Conservation (phyloP, 2,113 vertebrate species). For the Saccopteryx leptura region DNA sequence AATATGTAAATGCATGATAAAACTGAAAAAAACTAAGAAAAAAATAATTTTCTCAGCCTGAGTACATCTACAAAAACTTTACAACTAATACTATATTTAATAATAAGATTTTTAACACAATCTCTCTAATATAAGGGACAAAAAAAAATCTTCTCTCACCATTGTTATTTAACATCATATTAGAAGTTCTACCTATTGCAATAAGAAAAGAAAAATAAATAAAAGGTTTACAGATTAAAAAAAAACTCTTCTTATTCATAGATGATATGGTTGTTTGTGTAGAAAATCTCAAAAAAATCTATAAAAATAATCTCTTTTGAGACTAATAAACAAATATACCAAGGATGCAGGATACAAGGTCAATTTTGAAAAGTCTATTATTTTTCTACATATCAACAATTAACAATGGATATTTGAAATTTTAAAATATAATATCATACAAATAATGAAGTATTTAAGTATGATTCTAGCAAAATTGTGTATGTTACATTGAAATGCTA, state of each 20-base stretch:
- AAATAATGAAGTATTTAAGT: not conserved
- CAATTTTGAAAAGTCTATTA: not conserved
- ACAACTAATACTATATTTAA: not conserved
- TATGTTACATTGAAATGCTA: not conserved
- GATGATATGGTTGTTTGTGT: not conserved
- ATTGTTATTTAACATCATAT: not conserved
- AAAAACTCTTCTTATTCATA: not conserved
- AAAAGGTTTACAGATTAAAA: not conserved
- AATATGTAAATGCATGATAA: not conserved
- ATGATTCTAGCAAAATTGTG: not conserved
- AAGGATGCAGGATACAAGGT: too few relatives aligned
- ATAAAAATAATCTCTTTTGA: not conserved
- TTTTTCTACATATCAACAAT: not conserved
- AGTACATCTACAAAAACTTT: not conserved
- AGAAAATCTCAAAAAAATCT: not conserved
- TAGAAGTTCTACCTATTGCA: not conserved
- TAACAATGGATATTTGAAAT: not conserved
- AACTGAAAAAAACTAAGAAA: not conserved
- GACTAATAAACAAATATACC: not conserved
- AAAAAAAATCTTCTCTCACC: not conserved
- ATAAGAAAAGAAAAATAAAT: not conserved
- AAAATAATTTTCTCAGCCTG: not conserved
- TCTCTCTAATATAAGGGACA: not conserved
- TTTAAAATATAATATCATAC: not conserved
- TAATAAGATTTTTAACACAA: not conserved